Conservation (phyloP, 2,797 vertebrate genomes). For the Astyanax mexicanus region DNA sequence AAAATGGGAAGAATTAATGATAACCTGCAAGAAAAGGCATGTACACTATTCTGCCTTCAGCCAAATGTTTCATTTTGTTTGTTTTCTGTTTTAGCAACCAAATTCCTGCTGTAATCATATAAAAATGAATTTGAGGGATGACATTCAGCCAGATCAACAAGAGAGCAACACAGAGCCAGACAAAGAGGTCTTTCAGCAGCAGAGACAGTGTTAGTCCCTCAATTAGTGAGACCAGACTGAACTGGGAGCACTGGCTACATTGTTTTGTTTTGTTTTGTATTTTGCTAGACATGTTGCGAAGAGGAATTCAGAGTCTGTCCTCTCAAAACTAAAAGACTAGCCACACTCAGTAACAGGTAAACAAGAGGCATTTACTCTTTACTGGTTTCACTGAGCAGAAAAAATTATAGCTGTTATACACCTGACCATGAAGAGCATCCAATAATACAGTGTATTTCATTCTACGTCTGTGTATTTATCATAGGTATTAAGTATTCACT, state of each 20-base stretch:
- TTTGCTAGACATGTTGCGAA: conserved; percentile 11
- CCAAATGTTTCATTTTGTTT: too few species aligned
- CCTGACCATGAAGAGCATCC: too few species aligned
- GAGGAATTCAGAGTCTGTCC: not conserved
- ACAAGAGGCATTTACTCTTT: not conserved
- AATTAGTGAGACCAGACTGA: conserved; percentile 78
- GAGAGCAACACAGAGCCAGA: conserved; percentile 73
- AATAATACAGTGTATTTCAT: too few species aligned
- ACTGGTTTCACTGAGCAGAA: not conserved
- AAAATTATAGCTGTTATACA: too few species aligned
- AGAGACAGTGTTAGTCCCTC: conserved; percentile 80
- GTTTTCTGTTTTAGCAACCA: too few species aligned
- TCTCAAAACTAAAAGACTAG: not conserved
- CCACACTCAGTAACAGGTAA: not conserved
- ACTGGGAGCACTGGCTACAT: conserved; percentile 65
- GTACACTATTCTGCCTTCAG: too few species aligned
- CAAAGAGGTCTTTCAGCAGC: conserved; percentile 82
- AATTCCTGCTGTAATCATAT: conserved; percentile 68
- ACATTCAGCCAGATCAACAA: conserved; percentile 58
- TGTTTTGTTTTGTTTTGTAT: conserved; percentile 35
- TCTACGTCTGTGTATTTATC: too few species aligned
- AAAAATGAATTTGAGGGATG: conserved; percentile 65
- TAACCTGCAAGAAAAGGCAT: too few species aligned
- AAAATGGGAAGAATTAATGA: too few species aligned
- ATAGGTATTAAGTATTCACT: too few species aligned